These are phyloP conservation scores for Pachyrhynchus sulphureomaculatus DNA, from an alignment of 1,140 invertebrate species.

Conservation along the genomic window DNA sequence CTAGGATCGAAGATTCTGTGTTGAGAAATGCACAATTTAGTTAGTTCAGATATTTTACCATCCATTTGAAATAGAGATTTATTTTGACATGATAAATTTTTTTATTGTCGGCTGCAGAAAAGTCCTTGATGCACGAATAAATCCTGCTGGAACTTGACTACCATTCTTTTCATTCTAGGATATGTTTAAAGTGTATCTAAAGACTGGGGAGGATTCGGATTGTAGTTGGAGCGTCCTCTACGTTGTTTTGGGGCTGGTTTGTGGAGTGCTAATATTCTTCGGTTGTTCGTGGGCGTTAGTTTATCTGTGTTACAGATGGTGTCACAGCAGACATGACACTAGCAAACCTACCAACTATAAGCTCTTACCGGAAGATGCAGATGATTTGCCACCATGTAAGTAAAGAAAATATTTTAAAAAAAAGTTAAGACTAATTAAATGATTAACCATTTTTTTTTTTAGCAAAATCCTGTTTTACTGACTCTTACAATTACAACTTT, in stretches of 20 bases:
- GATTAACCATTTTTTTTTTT: constrained; percentile 7
- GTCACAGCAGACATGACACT: constrained; percentile 52
- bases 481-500: too few species aligned
- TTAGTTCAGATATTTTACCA: too few species aligned
- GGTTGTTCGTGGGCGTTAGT: constrained; percentile 70
- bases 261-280: constrained; percentile 63
- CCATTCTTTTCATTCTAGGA: constrained; percentile 34
- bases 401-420: too few species aligned
- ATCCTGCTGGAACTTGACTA: too few species aligned
- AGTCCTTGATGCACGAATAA: too few species aligned
- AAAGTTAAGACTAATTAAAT: constrained; percentile 1
- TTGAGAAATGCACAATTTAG: too few species aligned
- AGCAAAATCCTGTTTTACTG: not conserved
- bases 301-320: constrained; percentile 65
- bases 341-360: constrained; percentile 61
- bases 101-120: too few species aligned
- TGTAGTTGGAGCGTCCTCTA: constrained; percentile 90
- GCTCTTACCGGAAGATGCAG: constrained; percentile 61
- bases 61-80: too few species aligned
- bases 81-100: too few species aligned
- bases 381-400: constrained; percentile 58
- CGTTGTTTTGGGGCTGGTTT: constrained; percentile 74
- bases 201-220: constrained; percentile 64
- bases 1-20: too few species aligned
- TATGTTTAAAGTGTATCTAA: constrained; percentile 61